Percentiles rank a stretch among this genome's conserved stretches.
Evolutionary conservation across 1,140 invertebrate genomes (phyloP).

Genomic region (fruit fly (Drosophila melanogaster)): DNA sequence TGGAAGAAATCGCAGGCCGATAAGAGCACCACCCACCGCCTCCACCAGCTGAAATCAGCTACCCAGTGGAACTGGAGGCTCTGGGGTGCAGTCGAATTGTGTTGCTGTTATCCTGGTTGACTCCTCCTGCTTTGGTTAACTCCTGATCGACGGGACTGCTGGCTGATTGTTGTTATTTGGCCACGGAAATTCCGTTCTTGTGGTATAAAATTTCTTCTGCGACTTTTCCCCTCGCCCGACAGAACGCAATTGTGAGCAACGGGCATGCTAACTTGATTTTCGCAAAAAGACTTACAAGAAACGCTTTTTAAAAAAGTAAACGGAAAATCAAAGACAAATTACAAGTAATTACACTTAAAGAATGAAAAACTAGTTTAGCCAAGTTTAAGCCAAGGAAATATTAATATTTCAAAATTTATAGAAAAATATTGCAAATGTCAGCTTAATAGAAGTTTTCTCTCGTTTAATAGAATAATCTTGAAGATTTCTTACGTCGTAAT

Average conservation of each 20-base stretch:
- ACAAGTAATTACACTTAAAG: no score
- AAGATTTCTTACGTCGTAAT: no score
- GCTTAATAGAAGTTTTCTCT: no score
- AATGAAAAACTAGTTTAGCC: no score
- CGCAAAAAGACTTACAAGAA: neutral
- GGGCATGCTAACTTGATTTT: neutral
- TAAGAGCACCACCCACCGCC: conserved; percentile 29
- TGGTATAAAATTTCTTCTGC: conserved; percentile 16
- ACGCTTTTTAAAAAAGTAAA: neutral
- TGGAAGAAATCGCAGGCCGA: conserved; percentile 25
- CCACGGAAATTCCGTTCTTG: neutral
- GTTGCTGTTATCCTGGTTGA: neutral
- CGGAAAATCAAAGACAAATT: neutral
- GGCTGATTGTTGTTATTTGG: conserved; percentile 9
- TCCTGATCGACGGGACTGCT: neutral
- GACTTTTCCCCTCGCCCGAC: conserved; percentile 7
- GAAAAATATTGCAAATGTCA: no score
- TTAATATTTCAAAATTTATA: no score
- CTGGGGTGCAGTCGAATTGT: neutral
- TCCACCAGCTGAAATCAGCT: neutral
- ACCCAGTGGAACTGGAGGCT: conserved; percentile 32
- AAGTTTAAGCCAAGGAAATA: no score
- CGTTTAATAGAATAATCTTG: no score
- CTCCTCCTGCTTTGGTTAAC: neutral
- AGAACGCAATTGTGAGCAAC: conserved; percentile 1